phyloP scores from a whole-genome alignment of 2,797 vertebrate species.

The Spheniscus humboldti region DNA sequence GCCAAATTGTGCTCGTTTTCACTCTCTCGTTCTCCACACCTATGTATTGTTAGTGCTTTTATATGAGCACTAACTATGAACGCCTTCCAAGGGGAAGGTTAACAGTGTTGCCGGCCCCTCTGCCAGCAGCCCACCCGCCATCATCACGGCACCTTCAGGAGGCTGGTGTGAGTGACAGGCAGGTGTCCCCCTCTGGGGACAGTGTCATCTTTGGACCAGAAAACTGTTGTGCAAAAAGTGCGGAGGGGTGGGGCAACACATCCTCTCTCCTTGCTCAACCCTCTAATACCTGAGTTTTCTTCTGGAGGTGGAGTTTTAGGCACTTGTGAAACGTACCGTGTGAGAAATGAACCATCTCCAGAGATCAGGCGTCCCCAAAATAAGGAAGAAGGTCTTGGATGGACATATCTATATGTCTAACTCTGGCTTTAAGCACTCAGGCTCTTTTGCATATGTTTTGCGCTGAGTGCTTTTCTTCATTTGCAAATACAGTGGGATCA shows the following conservation, averaged over 20 bases:
- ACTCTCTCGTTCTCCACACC: not conserved
- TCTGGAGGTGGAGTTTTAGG: not conserved
- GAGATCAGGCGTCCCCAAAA: not conserved
- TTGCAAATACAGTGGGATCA: not conserved
- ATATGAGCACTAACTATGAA: not conserved
- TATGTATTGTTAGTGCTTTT: not conserved
- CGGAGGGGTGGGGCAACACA: not conserved
- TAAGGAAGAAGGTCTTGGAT: not conserved
- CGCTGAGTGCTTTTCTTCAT: not conserved
- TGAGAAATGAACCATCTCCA: not conserved
- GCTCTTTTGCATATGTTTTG: not conserved
- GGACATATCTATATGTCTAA: not conserved
- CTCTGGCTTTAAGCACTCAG: not conserved
- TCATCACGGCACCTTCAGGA: not conserved
- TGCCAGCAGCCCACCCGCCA: not conserved
- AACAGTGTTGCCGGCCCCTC: rapidly evolving
- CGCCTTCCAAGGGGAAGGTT: not conserved
- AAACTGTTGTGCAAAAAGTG: not conserved
- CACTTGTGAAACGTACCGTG: not conserved
- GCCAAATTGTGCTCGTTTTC: not conserved
- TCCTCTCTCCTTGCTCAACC: not conserved
- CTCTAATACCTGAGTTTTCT: rapidly evolving
- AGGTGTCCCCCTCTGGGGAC: not conserved
- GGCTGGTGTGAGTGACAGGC: not conserved
- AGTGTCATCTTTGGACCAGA: not conserved